phyloP scores from a whole-genome alignment of 2,797 vertebrate species.

The Hypotaenidia philippensis region DNA sequence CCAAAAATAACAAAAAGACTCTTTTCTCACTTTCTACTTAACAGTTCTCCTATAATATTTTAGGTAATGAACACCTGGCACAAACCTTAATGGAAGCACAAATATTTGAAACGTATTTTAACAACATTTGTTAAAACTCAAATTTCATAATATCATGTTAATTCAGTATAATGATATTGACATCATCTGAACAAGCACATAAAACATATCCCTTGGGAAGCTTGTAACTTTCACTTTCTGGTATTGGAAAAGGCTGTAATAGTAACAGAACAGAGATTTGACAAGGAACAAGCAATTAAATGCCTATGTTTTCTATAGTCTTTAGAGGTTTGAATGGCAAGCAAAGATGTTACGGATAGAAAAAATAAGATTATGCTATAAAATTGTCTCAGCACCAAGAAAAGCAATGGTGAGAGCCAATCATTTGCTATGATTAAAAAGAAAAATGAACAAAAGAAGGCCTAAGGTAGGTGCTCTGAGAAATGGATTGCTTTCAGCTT shows the following conservation, averaged over 20 bases:
- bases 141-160: conserved; percentile 6
- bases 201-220: background rate
- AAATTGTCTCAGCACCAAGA: background rate
- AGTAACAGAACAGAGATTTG: background rate
- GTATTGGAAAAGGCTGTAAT: background rate
- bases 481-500: background rate
- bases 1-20: background rate
- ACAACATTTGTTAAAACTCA: conserved; percentile 8
- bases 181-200: background rate
- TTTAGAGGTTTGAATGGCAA: background rate
- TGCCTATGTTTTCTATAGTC: background rate
- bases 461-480: background rate
- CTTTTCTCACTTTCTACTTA: background rate
- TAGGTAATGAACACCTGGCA: background rate
- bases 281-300: conserved; percentile 13
- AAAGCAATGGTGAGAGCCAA: background rate
- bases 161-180: conserved; percentile 21
- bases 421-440: background rate
- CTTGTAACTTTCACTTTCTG: background rate
- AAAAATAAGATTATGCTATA: background rate
- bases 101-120: background rate
- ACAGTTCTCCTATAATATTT: background rate
- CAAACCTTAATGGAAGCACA: background rate
- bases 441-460: background rate
- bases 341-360: background rate